Conservation (phyloP, 2,797 vertebrate genomes). For the Leuciscus waleckii region DNA sequence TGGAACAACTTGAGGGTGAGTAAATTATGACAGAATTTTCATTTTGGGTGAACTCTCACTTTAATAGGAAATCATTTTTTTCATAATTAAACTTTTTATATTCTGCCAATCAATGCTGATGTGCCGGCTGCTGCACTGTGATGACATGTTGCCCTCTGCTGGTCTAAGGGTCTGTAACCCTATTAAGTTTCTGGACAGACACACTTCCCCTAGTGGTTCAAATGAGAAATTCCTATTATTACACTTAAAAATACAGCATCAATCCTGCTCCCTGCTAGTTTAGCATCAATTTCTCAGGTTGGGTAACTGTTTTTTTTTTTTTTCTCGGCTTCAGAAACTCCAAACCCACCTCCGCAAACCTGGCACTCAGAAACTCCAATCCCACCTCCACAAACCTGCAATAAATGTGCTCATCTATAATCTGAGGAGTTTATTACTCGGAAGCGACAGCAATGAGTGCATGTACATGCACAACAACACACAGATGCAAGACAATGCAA, state of each 20-base stretch:
- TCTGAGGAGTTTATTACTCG: not conserved
- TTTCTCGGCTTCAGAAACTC: not conserved
- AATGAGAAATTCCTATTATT: not conserved
- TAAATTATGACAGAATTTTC: not conserved
- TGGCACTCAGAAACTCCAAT: not conserved
- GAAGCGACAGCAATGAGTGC: not conserved
- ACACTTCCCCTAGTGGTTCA: not conserved
- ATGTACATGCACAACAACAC: slow-evolving; percentile 13
- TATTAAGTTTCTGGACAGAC: not conserved
- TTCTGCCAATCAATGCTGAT: not conserved
- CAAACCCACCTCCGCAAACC: not conserved
- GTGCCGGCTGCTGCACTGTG: not conserved
- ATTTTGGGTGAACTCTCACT: too few relatives aligned
- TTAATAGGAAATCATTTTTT: not conserved
- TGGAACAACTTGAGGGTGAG: not conserved
- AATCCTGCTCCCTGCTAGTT: not conserved
- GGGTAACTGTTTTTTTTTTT: not conserved
- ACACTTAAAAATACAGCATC: not conserved
- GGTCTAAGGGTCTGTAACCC: not conserved
- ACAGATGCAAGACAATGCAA: not conserved
- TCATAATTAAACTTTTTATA: not conserved
- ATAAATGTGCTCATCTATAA: not conserved
- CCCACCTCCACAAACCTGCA: not conserved
- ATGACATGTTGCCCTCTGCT: slow-evolving; percentile 30
- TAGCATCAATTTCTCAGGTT: not conserved